A percentile compares a stretch with the other conserved stretches of the same genome.
These are phyloP conservation scores for Melanogrammus aeglefinus DNA, from an alignment of 2,797 vertebrate species.

Conservation along the genomic window DNA sequence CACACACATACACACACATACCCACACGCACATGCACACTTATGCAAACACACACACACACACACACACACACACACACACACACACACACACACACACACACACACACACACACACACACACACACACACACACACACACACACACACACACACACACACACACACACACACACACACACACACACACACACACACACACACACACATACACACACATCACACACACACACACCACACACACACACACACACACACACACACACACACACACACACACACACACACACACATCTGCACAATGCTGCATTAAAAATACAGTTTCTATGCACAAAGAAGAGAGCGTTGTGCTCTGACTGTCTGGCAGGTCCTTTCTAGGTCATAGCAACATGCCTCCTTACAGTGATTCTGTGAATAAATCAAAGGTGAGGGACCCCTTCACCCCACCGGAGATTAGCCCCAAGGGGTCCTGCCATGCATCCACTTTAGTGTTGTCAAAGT, in stretches of 20 bases:
- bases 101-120: neutral
- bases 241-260: too few species aligned
- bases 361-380: neutral
- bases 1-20: neutral
- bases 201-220: too few species aligned
- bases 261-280: too few species aligned
- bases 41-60: neutral
- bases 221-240: too few species aligned
- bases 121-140: too few species aligned
- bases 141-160: neutral
- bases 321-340: neutral
- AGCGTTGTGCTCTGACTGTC: neutral
- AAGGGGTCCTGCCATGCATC: neutral
- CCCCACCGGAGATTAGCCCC: neutral
- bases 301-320: neutral
- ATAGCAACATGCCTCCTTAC: neutral
- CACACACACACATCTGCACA: neutral
- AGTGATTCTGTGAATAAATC: neutral
- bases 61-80: too few species aligned
- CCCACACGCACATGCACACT: neutral
- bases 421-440: neutral
- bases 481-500: neutral
- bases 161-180: conserved; percentile 3
- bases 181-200: neutral
- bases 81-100: neutral